Base-by-base conservation (phyloP, 2,113 vertebrate genomes). In the Hepsetus odoe region DNA sequence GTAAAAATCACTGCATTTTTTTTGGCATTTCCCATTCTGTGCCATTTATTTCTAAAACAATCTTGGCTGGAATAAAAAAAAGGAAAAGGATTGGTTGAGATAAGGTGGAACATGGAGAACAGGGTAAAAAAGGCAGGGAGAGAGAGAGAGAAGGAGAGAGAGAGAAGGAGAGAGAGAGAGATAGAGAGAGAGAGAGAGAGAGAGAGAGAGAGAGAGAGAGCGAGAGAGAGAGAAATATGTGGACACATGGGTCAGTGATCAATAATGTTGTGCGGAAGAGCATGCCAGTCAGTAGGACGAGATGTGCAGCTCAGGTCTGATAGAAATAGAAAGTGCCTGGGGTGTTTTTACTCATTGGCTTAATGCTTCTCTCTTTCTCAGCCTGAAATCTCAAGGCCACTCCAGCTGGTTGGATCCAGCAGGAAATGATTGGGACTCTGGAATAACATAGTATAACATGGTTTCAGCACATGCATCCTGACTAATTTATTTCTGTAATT, bases 271-370 rank as follows among this genome's bases (percentile, higher is more conserved):
- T 33, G 51, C 59, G 58, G 62, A 79, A 71, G 61, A n/a, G 49
- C 55, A 55, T 14, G 40, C 16, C 62, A 77, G 74, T 74, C 58
- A 44, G 24, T 32, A 12, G 64, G 24, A 22, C 32, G 69, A 46
- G 59, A 69, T 61, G 65, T 73, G 80, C 70, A 55, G 65, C 49
- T 74, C 35, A n/a, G 35, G 30, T 69, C 51, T 64, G 64, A 74
- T 79, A 33, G 76, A 77, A 74, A 69, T 44, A 74, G 49, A 49
- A 69, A 72, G 68, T 69, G 70, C 40, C 33, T 28, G 64, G 42
- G 62, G 59, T 73, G 20, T 56, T 72, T 77, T 67, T 4, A 68
- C 59, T 82, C 59, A 59, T 67, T 49, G 53, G 61, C 22, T 56
- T 74, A 74, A 80, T 74, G 72, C 40, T 42, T 49, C n/a, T 67